Evolutionary conservation across 2,113 vertebrate species (phyloP), one percentile per base, ranked within the genome.

Genomic region (Gorsachius goisagi): DNA sequence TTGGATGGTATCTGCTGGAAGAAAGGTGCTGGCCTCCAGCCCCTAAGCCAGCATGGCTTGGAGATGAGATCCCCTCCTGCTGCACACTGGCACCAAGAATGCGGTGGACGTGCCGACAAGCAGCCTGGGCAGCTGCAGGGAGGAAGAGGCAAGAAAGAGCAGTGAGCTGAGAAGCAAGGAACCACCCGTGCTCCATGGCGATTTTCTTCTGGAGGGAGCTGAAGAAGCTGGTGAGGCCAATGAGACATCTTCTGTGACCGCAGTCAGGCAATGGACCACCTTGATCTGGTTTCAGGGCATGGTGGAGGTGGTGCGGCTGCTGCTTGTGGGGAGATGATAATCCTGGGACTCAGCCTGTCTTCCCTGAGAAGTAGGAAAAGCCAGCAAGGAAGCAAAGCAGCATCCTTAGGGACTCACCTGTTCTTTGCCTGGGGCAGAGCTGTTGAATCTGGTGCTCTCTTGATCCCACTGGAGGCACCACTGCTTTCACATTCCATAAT

Each of bases 41-140:
- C 6, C 24, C 26, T 58, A 62, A 71, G 66, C 32, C 41, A 93
- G 24, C 60, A 33, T 24, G n/a, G 58, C 20, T 64, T 53, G 37
- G 78, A 76, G 67, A 49, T 47, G 47, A 56, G 59, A 30, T 76
- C 21, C 45, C 12, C 49, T 85, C 50, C 77, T 52, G 37, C 66
- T 41, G 60, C 69, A 52, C 30, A 9, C n/a, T 81, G 64, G 45
- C 44, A 76, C 49, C 1, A 5, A 64, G 21, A 45, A 9, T 59
- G 5, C 0, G 0, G 11, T 44, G 33, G 49, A 91, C 22, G 19
- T 41, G 30, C 17, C 4, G 8, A 58, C 35, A 53, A 94, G 33
- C 24, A 81, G 53, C 30, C 32, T 47, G 56, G 33, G 47, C n/a
- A 74, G 68, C 26, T 59, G 28, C 9, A 58, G 5, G 19, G 32